Conservation (phyloP, 2,797 vertebrate genomes). For the Xenopus petersii region DNA sequence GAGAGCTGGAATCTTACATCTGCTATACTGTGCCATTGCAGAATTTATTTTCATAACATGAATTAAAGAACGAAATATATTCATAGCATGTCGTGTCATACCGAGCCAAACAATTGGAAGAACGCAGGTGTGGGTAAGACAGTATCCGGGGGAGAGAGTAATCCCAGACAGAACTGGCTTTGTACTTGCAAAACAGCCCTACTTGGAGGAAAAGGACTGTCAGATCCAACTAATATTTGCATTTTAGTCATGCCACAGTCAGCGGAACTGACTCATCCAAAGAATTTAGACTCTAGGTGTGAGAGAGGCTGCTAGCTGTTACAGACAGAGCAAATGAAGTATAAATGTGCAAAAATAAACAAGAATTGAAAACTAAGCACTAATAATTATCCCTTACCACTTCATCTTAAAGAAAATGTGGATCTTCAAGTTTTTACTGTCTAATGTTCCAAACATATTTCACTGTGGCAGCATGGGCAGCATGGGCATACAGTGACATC, state of each 20-base stretch:
- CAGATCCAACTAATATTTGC: constrained; percentile 5
- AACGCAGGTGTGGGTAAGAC: constrained; percentile 7
- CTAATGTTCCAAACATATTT: too few relatives aligned
- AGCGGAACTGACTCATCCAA: constrained; percentile 1
- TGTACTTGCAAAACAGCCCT: neutral
- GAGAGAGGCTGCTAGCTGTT: neutral
- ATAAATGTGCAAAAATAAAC: too few relatives aligned
- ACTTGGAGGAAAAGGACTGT: neutral
- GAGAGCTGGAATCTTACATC: too few relatives aligned
- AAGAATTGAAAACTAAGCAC: too few relatives aligned
- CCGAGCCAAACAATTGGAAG: neutral
- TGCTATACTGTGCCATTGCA: too few relatives aligned
- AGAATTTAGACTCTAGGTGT: neutral
- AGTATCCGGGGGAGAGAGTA: neutral
- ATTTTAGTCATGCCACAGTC: neutral
- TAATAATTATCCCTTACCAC: too few relatives aligned
- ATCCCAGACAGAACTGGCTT: neutral
- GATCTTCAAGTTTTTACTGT: too few relatives aligned
- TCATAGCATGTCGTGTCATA: neutral
- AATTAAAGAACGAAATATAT: neutral
- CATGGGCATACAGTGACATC: too few relatives aligned
- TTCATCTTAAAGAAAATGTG: too few relatives aligned
- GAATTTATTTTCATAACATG: neutral
- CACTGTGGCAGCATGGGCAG: too few relatives aligned
- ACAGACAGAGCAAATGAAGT: too few relatives aligned